phyloP scores from a whole-genome alignment of 2,888 invertebrate genomes.

The Zhengitettix transpicula region DNA sequence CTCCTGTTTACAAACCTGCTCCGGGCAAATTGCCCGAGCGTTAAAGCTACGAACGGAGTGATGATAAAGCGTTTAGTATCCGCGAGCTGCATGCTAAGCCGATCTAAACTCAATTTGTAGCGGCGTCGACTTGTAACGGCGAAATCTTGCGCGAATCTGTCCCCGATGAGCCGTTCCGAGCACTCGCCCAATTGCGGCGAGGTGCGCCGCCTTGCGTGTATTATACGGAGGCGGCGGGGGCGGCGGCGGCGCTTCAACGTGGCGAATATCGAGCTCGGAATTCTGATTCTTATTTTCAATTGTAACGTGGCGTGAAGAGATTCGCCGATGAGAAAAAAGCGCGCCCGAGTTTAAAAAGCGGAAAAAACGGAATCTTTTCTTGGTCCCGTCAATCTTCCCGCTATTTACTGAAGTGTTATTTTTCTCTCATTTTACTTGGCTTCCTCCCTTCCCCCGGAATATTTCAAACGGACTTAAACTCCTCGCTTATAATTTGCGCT shows the following conservation, averaged over 20 bases:
- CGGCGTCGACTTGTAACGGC: not conserved
- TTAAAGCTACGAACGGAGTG: not conserved
- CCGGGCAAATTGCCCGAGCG: not conserved
- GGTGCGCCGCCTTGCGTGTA: too few species aligned
- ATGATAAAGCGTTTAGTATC: constrained; percentile 7
- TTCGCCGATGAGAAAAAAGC: constrained; percentile 2
- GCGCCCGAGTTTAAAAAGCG: constrained; percentile 7
- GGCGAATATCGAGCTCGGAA: not conserved
- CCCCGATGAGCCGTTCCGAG: constrained; percentile 10
- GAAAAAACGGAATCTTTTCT: constrained; percentile 6
- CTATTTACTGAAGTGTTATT: constrained; percentile 15
- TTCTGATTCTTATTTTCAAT: not conserved
- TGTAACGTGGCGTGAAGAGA: constrained; percentile 3
- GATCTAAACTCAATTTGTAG: constrained; percentile 9
- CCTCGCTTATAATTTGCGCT: constrained; percentile 10
- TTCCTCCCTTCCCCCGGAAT: constrained; percentile 6
- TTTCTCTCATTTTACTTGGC: constrained; percentile 4
- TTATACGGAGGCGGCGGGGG: not conserved
- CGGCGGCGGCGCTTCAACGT: not conserved
- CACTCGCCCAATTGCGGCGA: not conserved
- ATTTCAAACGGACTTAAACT: constrained; percentile 12
- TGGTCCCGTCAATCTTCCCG: constrained; percentile 12
- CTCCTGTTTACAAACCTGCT: not conserved
- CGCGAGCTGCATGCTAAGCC: constrained; percentile 7
- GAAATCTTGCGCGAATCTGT: constrained; percentile 9